These are phyloP conservation scores for Todiramphus chloris DNA, from an alignment of 2,113 vertebrate genomes.

Conservation along the genomic window DNA sequence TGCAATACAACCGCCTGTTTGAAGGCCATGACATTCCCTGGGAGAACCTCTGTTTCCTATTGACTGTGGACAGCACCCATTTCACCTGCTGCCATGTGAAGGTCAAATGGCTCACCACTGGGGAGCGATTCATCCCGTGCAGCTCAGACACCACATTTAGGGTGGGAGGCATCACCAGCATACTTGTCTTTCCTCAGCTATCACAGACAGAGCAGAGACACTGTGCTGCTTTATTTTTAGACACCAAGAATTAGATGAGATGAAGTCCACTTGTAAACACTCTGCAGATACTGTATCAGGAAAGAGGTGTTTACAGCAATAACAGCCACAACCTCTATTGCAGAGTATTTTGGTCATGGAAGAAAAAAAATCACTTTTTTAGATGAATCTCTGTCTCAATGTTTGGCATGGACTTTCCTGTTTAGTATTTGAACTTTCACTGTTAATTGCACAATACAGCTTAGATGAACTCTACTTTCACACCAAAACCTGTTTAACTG, in stretches of 20 bases:
- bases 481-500: background rate
- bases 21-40: background rate
- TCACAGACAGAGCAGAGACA: background rate
- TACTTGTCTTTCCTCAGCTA: background rate
- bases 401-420: background rate
- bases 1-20: rapidly evolving
- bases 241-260: background rate
- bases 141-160: background rate
- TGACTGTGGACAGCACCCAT: background rate
- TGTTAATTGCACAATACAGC: background rate
- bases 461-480: background rate
- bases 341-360: background rate
- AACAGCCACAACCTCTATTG: background rate
- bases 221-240: background rate
- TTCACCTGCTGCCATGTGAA: background rate
- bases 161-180: background rate
- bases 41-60: background rate
- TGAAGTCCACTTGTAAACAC: background rate
- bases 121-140: background rate
- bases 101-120: background rate
- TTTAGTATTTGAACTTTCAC: background rate
- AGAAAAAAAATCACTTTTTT: background rate
- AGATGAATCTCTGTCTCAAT: background rate
- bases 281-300: background rate
- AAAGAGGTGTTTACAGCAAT: background rate